Conservation (phyloP, 2,113 vertebrate species). For the Cyprinus carpio region DNA sequence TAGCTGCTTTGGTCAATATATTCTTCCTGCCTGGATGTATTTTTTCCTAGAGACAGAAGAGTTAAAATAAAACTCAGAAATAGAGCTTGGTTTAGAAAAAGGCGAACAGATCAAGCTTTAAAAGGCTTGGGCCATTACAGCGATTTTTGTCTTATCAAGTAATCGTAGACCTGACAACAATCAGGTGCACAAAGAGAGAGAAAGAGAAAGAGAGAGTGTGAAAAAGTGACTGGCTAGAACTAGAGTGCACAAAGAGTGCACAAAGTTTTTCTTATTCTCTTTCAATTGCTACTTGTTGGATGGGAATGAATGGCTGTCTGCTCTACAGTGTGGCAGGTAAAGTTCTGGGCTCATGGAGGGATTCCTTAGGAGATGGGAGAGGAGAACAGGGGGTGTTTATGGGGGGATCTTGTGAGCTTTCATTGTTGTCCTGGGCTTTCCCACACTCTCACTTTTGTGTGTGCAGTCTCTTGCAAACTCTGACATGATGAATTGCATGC, state of each 20-base stretch:
- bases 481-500: slow-evolving; percentile 72
- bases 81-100: background rate
- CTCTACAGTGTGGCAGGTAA: slow-evolving; percentile 36
- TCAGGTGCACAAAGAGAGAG: slow-evolving; percentile 7
- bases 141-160: background rate
- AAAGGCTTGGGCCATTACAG: background rate
- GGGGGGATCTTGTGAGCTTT: slow-evolving; percentile 2
- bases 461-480: slow-evolving; percentile 64
- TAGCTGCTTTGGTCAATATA: background rate
- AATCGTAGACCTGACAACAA: background rate
- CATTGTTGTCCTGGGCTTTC: slow-evolving; percentile 74
- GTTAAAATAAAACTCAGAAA: background rate
- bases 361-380: slow-evolving; percentile 59
- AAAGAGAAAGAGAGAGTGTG: slow-evolving; percentile 6
- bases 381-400: slow-evolving; percentile 67
- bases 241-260: background rate
- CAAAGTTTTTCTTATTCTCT: slow-evolving; percentile 1
- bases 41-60: slow-evolving; percentile 3
- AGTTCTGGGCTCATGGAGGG: slow-evolving; percentile 28
- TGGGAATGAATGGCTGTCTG: slow-evolving; percentile 30
- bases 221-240: slow-evolving; percentile 15
- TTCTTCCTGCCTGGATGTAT: slow-evolving; percentile 10
- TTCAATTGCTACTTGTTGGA: slow-evolving; percentile 30
- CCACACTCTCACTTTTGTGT: slow-evolving; percentile 78
- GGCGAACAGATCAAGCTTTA: background rate